Percentiles rank a stretch among this genome's conserved stretches.
These are phyloP conservation scores for Sparidentex hasta DNA, from an alignment of 2,797 vertebrate genomes.

Conservation along the genomic window DNA sequence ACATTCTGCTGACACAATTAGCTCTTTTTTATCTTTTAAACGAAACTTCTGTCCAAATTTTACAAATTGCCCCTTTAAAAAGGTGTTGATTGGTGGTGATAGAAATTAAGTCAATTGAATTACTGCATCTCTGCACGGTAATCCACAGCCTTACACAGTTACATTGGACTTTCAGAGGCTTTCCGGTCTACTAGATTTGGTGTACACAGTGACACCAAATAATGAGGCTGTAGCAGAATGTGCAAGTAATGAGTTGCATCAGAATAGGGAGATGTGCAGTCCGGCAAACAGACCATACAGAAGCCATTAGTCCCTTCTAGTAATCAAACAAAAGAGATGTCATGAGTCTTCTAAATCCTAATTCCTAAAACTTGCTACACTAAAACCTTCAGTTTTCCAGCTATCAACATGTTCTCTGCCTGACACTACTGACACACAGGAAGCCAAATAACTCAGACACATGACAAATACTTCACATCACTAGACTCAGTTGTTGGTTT, in stretches of 20 bases:
- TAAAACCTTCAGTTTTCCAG: conserved; percentile 2
- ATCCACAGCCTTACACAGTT: neutral
- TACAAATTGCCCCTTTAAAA: no score
- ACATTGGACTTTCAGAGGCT: neutral
- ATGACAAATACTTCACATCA: conserved; percentile 11
- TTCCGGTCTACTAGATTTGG: neutral
- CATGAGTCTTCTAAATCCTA: neutral
- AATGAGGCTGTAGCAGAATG: neutral
- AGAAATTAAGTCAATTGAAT: neutral
- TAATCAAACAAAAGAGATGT: neutral
- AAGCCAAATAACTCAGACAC: conserved; percentile 26
- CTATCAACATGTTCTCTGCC: neutral
- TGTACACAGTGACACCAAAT: neutral
- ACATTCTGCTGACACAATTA: no score
- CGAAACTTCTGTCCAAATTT: no score
- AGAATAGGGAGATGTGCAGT: neutral
- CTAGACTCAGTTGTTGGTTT: conserved; percentile 12
- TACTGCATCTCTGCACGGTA: neutral
- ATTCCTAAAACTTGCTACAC: neutral
- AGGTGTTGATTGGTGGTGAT: neutral
- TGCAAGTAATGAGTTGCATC: neutral
- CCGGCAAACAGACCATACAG: neutral
- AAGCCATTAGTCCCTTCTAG: neutral
- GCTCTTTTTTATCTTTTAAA: no score
- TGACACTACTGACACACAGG: conserved; percentile 10